These are phyloP conservation scores for Glossophaga mutica DNA, from an alignment of 2,797 vertebrate species.

Conservation along the genomic window DNA sequence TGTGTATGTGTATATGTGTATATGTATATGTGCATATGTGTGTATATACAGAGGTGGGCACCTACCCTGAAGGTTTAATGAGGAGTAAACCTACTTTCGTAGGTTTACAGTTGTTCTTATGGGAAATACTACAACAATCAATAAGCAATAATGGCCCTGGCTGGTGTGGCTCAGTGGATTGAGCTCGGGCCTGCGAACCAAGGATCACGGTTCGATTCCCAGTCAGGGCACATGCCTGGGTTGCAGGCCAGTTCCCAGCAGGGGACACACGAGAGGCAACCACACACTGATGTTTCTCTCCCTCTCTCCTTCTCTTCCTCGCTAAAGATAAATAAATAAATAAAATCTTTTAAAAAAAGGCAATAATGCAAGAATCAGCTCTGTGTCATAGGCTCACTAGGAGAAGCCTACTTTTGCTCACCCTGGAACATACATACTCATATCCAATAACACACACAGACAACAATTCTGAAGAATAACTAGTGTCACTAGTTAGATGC, in stretches of 20 bases:
- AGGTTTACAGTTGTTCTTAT: neutral
- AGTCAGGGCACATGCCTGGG: no score
- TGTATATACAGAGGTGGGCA: neutral
- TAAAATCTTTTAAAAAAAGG: no score
- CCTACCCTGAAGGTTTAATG: neutral
- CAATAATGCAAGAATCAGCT: neutral
- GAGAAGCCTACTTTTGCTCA: neutral
- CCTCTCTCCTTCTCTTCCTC: no score
- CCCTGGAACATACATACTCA: no score
- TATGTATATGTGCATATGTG: neutral
- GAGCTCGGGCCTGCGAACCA: no score
- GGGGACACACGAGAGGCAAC: no score
- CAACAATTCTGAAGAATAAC: neutral
- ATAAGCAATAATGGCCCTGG: no score
- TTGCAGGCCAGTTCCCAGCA: no score
- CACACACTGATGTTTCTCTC: no score
- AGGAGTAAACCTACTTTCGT: neutral
- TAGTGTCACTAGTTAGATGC: neutral
- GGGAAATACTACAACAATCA: neutral
- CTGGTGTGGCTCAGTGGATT: no score
- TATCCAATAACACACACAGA: neutral
- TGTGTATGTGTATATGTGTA: accelerated
- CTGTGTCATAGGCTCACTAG: neutral
- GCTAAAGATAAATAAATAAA: no score
- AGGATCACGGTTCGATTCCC: no score